phyloP scores from a whole-genome alignment of 2,888 invertebrate genomes.

The Harpagoxenus sublaevis region DNA sequence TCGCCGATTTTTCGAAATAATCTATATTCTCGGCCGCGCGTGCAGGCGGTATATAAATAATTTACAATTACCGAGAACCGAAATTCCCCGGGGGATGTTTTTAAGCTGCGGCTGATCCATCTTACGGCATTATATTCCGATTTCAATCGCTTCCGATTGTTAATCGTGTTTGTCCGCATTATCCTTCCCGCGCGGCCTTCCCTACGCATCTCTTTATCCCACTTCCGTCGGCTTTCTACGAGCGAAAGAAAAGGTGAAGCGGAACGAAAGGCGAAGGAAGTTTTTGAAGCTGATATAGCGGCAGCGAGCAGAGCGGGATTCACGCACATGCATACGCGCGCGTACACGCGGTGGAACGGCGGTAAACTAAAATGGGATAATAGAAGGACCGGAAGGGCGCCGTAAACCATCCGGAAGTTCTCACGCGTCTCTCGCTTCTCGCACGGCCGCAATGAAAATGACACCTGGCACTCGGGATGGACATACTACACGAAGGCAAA shows the following conservation, averaged over 20 bases:
- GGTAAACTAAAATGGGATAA: constrained; percentile 85
- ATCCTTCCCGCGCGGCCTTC: constrained; percentile 30
- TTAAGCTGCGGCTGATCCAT: neutral
- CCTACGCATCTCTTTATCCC: constrained; percentile 49
- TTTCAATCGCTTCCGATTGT: constrained; percentile 43
- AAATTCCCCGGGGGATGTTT: neutral
- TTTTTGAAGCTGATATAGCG: constrained; percentile 49
- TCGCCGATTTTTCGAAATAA: neutral
- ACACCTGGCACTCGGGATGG: constrained; percentile 84
- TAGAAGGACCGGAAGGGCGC: constrained; percentile 85
- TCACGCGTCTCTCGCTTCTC: constrained; percentile 86
- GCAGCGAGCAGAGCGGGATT: constrained; percentile 30
- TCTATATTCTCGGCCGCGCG: neutral
- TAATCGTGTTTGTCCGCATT: constrained; percentile 42
- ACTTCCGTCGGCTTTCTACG: constrained; percentile 41
- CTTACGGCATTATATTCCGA: constrained; percentile 17
- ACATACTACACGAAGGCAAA: constrained; percentile 57
- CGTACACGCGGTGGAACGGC: constrained; percentile 66
- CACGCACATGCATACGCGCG: constrained; percentile 42
- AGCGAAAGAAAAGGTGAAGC: constrained; percentile 33
- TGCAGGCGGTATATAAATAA: neutral
- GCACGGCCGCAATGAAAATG: constrained; percentile 85
- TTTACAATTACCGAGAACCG: neutral
- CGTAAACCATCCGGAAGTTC: constrained; percentile 86
- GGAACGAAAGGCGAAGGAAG: constrained; percentile 47